phyloP scores from a whole-genome alignment of 2,888 invertebrate species.

The Rotaria sp. region DNA sequence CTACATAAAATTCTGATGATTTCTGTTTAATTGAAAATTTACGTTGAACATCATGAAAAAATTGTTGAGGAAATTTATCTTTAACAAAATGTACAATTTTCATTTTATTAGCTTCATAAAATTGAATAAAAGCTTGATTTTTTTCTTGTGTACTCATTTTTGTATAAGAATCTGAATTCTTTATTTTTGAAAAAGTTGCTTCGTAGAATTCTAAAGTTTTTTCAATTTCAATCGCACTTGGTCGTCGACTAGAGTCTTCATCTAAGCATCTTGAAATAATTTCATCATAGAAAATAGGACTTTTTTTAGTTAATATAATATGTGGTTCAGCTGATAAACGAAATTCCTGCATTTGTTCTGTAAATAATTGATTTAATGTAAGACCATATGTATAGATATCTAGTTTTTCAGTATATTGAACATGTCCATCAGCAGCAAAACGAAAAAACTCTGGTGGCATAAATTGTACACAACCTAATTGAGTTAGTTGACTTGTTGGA shows the following conservation, averaged over 20 bases:
- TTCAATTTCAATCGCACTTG: not conserved
- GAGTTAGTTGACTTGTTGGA: not conserved
- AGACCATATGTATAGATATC: slow-evolving; percentile 10
- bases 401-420: not conserved
- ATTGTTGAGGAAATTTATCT: not conserved
- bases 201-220: not conserved
- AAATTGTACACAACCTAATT: not conserved
- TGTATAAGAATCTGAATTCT: not conserved
- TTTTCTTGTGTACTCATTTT: not conserved
- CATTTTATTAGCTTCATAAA: not conserved
- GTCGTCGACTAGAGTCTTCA: not conserved
- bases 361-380: slow-evolving; percentile 4
- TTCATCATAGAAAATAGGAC: not conserved
- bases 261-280: not conserved
- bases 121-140: not conserved
- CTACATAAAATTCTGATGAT: not conserved
- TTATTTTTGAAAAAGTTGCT: not conserved
- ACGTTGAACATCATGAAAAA: not conserved
- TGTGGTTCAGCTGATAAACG: not conserved
- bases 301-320: not conserved
- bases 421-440: not conserved
- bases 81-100: not conserved
- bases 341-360: not conserved
- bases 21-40: not conserved
- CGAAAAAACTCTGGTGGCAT: slow-evolving; percentile 4